Base-by-base conservation (phyloP, 2,888 invertebrate genomes). In the Phaonia tiefii region DNA sequence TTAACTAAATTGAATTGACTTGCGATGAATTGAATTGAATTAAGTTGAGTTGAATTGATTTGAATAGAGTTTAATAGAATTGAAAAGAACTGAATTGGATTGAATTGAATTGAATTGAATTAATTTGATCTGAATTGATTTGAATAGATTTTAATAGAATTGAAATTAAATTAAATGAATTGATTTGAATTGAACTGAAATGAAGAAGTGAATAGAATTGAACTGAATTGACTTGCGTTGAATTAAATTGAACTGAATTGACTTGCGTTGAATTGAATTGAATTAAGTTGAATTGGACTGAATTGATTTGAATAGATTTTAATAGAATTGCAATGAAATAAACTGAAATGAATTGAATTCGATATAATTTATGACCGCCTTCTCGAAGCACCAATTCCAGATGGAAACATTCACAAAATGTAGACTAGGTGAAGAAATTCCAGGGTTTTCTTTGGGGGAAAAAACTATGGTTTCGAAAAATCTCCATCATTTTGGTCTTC, bases 101-200 rank as follows among this genome's bases (percentile, higher is more conserved):
- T 67, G 46, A 17, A 67, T 67, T 67, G 46, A 39, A 67, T 67
- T 67, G 46, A 17, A 67, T 67, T 67, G 46, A 39, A 67, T 67
- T 67, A 22, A 17, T 46, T 67, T 67, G 46, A 39, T 46, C 46
- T 67, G 46, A 17, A 67, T 67, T 67, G 46, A 39, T 46, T 67
- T 67, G 46, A 17, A 67, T 67, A 10, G 46, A 39, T 46, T 67
- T 44, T 20, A 17, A 67, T 67, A 10, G 46, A 39, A 67, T 67
- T 44, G 46, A 17, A 67, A 46, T 44, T 20, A 39, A 67, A 46
- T 67, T 20, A 17, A 67, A 46, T 67, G 46, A 39, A 67, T 67
- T 67, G 46, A 10, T 8, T 44, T 67, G 46, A 39, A 67, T 67
- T 67, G 46, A 31, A 31, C 31, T 8, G 31, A 31, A 3, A 31